Base-by-base conservation (phyloP, 2,113 vertebrate species). In the Gadus macrocephalus region DNA sequence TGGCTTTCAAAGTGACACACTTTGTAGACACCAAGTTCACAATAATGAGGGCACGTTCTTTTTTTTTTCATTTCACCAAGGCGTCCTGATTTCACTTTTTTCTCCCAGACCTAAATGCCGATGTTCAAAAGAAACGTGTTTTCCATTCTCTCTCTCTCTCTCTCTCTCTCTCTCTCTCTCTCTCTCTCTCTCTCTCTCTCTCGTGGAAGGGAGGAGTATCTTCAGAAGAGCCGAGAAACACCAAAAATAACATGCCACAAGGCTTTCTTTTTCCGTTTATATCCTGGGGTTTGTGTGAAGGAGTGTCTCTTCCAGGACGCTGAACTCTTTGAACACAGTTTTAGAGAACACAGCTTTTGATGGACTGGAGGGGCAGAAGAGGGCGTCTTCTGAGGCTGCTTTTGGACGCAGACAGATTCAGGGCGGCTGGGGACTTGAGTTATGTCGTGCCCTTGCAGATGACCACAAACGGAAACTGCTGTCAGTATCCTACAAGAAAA, bases 341-440 rank as follows among this genome's bases (percentile, higher is more conserved):
- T 77, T 66, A 78, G 71, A 81, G 72, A 74, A 76, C 22, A 1
- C 53, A 3, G 17, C 27, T 73, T 70, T 75, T 81, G 64, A 73
- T 78, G 53, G 71, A 55, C 42, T 61, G 59, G 75, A 70, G 78
- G 63, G 80, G 53, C 59, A 71, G 56, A 79, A 68, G 38, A 42
- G 71, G 70, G 53, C 56, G 70, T 7, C 31, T 5, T 35, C 77
- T 78, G 20, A 4, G 25, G 74, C 83, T 67, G 80, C 78, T 83
- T 77, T 79, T 78, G 72, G 59, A 49, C 65, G 20, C 38, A 72
- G 86, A 88, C 86, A 87, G 74, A 88, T 83, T 81, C 73, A 35
- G 88, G 85, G 78, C 81, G 56, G 82, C 63, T 35, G 66, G 71
- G 78, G 77, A 83, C 81, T 83, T 73, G 49, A 82, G 68, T 83